Evolutionary conservation across 2,888 invertebrate genomes (phyloP).

Genomic region (Gastracanthus pulcherrimus): DNA sequence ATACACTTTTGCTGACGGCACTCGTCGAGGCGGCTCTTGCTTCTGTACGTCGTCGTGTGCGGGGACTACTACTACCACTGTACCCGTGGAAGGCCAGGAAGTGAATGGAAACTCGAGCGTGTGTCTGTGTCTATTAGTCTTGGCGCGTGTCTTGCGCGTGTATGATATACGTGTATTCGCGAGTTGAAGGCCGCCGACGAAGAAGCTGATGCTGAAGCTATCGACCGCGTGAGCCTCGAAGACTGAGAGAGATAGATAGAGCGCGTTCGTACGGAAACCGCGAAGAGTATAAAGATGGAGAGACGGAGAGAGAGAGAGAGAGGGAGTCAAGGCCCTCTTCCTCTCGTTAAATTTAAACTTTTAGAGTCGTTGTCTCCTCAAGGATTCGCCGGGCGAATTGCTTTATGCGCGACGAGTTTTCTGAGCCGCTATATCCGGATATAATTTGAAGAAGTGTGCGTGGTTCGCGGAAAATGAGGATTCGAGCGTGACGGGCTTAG

Average conservation of each 20-base stretch:
- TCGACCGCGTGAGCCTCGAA: slow-evolving; percentile 67
- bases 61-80: too few relatives aligned
- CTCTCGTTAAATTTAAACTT: slow-evolving; percentile 46
- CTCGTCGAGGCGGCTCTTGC: background rate
- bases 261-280: too few relatives aligned
- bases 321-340: slow-evolving; percentile 51
- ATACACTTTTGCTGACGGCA: background rate
- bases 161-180: slow-evolving; percentile 22
- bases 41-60: slow-evolving; percentile 7
- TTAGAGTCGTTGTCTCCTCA: background rate
- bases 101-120: slow-evolving; percentile 62
- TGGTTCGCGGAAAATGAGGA: too few relatives aligned
- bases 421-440: too few relatives aligned
- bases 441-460: too few relatives aligned
- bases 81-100: slow-evolving; percentile 67
- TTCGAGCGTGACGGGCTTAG: background rate
- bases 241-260: too few relatives aligned
- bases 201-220: slow-evolving; percentile 68
- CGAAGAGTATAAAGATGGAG: too few relatives aligned
- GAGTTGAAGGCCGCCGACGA: slow-evolving; percentile 64
- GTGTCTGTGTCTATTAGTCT: slow-evolving; percentile 38
- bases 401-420: too few relatives aligned
- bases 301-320: too few relatives aligned
- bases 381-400: background rate
- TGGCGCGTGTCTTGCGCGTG: slow-evolving; percentile 5